Evolutionary conservation across 2,797 vertebrate species (phyloP), one percentile per base, ranked within the genome.

Genomic region (Arrhamphus sclerolepis): DNA sequence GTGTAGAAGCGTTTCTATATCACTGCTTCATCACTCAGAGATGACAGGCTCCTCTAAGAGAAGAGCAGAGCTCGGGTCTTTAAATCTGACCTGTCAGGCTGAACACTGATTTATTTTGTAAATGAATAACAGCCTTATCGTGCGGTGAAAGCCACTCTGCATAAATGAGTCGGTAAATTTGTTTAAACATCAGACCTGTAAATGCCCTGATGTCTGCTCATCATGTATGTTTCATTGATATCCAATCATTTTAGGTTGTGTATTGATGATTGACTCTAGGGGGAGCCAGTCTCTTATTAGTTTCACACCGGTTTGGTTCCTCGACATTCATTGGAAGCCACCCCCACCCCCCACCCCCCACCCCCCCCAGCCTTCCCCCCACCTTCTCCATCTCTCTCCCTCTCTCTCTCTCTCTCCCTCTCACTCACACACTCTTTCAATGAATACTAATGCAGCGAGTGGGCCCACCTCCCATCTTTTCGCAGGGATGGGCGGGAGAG

Each of bases 391-490:
- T 73, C 74, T 21, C 60, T 66, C 74, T 74, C 70, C 65, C 54
- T 55, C 66, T 58, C 58, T 22, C 59, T 34, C 76, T 64, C 56
- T 44, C 70, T 28, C 66, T 52, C 73, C 31, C 70, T 26, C 65
- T 29, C 75, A 51, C 83, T 13, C 55, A 38, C 57, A 60, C 82
- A 72, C 85, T 85, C 89, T 90, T 88, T 85, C 89, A 87, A 89
- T 90, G 90, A 90, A 93, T 92, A 90, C 91, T 92, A 92, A 93
- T 93, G 87, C 86, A 84, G 84, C 28, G 73, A 87, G 87, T 70
- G 77, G 83, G 83, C 85, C 84, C 88, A 83, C 89, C 90, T 87
- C 85, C 82, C 79, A 73, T 83, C 74, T 74, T 85, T 85, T 87
- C 50, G 59, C 87, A 80, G 85, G 82, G 83, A 86, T 80, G 87